A percentile compares a stretch with the other conserved stretches of the same genome.
These are phyloP conservation scores for Limnodromus scolopaceus DNA, from an alignment of 2,797 vertebrate species.

Conservation along the genomic window DNA sequence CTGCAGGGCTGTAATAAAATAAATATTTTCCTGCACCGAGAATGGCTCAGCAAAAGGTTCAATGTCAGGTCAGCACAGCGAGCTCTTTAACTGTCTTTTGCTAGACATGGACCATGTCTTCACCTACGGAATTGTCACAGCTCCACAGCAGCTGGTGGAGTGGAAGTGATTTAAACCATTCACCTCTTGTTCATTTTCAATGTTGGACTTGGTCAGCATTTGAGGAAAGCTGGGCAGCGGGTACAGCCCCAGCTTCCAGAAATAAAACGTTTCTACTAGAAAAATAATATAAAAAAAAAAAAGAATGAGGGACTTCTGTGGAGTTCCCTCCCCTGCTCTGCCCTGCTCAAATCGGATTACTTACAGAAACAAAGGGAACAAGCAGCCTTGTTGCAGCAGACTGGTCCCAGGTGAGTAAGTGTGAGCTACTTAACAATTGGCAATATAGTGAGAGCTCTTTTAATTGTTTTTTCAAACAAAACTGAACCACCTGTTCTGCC, in stretches of 20 bases:
- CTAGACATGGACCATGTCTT: not conserved
- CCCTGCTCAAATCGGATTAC: not conserved
- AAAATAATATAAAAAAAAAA: not conserved
- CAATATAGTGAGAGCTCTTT: not conserved
- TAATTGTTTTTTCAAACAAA: not conserved
- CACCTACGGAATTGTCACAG: not conserved
- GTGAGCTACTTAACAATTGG: not conserved
- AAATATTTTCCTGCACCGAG: slow-evolving; percentile 69
- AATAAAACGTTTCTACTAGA: not conserved
- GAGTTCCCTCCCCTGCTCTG: not conserved
- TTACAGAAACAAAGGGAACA: not conserved
- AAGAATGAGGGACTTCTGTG: not conserved
- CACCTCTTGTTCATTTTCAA: not conserved
- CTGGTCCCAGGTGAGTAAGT: not conserved
- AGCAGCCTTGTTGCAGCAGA: not conserved
- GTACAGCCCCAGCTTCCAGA: not conserved
- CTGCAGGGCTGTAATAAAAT: slow-evolving; percentile 49
- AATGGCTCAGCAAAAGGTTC: slow-evolving; percentile 62
- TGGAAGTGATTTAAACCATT: not conserved
- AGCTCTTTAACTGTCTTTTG: slow-evolving; percentile 16
- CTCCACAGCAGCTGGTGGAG: not conserved
- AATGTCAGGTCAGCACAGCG: slow-evolving; percentile 65
- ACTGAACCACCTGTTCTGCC: not conserved
- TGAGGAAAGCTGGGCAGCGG: not conserved
- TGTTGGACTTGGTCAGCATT: not conserved